Evolutionary conservation across 2,888 invertebrate species (phyloP).

Genomic region (Eilema griseolum): DNA sequence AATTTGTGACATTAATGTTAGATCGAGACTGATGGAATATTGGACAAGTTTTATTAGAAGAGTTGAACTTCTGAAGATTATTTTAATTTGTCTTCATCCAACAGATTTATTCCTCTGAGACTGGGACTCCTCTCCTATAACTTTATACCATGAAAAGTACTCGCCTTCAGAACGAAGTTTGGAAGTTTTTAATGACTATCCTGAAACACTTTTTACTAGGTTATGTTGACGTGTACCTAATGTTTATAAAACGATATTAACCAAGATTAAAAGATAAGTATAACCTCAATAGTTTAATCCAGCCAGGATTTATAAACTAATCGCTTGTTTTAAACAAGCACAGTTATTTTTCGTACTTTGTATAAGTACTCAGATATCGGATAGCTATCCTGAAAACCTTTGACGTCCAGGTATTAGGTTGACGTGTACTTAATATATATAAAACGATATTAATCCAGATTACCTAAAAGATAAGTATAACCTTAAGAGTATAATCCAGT

Average conservation of each 20-base stretch:
- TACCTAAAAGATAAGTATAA: neutral
- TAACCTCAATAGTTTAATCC: neutral
- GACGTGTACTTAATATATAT: neutral
- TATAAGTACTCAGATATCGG: too few species aligned
- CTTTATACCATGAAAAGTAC: too few species aligned
- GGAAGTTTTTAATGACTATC: neutral
- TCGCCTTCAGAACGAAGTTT: too few species aligned
- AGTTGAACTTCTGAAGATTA: too few species aligned
- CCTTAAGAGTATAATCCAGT: neutral
- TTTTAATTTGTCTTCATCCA: too few species aligned
- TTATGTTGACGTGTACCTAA: neutral
- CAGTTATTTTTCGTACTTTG: neutral
- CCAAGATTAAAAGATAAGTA: neutral
- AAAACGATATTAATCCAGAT: neutral
- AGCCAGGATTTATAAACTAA: neutral
- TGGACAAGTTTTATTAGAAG: too few species aligned
- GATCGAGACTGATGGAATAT: too few species aligned
- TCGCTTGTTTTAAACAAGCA: neutral
- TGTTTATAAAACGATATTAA: neutral
- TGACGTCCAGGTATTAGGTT: neutral
- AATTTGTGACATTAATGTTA: too few species aligned
- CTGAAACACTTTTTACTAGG: neutral
- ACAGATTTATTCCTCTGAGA: too few species aligned
- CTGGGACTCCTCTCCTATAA: too few species aligned
- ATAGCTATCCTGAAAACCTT: neutral